Conservation (phyloP, 2,888 invertebrate genomes). For the Pachydiplax longipennis region DNA sequence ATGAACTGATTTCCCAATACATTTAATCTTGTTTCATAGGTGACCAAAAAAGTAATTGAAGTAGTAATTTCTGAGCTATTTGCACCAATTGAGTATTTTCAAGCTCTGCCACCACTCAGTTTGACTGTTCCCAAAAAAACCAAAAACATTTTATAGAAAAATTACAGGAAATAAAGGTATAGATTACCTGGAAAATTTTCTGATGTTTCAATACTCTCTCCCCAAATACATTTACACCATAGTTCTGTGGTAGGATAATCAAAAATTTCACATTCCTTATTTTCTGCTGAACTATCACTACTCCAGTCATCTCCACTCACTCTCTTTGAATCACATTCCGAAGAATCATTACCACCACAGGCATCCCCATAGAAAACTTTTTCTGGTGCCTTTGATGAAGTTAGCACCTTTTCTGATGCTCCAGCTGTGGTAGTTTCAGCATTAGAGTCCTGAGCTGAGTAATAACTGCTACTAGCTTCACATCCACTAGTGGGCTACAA, state of each 20-base stretch:
- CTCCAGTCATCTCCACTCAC: background rate
- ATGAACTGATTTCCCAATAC: too few species aligned
- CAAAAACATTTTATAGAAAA: too few species aligned
- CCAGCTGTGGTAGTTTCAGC: slow-evolving; percentile 4
- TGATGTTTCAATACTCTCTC: background rate
- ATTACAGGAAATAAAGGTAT: background rate
- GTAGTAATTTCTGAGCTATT: too few species aligned
- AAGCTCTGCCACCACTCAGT: too few species aligned
- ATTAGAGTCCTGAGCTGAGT: slow-evolving; percentile 49
- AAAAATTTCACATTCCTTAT: background rate
- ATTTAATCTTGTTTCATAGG: too few species aligned
- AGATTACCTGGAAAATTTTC: background rate
- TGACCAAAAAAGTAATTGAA: too few species aligned
- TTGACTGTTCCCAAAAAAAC: too few species aligned
- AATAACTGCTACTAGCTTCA: slow-evolving; percentile 50
- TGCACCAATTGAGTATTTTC: too few species aligned
- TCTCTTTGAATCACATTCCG: too few species aligned
- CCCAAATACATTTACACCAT: slow-evolving; percentile 4
- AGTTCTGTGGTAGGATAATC: background rate
- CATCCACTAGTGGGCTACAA: slow-evolving; percentile 49
- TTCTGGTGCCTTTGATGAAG: background rate
- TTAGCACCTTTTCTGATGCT: background rate
- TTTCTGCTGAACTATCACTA: background rate
- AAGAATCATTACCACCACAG: too few species aligned
- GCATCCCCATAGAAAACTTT: too few species aligned